These are phyloP conservation scores for Acrobasis consociella DNA, from an alignment of 2,888 invertebrate species.

Conservation along the genomic window DNA sequence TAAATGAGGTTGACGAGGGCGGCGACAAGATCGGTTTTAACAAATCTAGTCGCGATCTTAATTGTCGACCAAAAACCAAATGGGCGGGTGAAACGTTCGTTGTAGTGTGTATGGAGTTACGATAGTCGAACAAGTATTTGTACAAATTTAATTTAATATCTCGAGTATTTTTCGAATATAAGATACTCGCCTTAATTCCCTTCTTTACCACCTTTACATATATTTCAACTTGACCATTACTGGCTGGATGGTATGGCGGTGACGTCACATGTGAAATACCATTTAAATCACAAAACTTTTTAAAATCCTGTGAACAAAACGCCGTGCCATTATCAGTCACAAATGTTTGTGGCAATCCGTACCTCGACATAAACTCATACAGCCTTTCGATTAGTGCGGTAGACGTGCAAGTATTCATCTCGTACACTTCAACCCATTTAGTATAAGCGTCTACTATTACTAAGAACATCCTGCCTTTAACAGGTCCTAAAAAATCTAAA, in stretches of 20 bases:
- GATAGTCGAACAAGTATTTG: too few relatives aligned
- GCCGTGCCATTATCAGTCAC: not conserved
- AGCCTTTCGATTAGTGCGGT: not conserved
- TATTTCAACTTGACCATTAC: not conserved
- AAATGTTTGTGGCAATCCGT: not conserved
- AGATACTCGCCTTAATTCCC: not conserved
- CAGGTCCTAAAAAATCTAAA: not conserved
- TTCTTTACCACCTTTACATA: not conserved
- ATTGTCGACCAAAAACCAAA: too few relatives aligned
- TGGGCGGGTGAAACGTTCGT: too few relatives aligned
- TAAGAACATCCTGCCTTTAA: not conserved
- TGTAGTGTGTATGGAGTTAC: too few relatives aligned
- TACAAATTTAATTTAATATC: too few relatives aligned
- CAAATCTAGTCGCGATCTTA: too few relatives aligned
- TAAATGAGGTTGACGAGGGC: too few relatives aligned
- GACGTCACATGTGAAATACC: not conserved
- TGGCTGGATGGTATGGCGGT: not conserved
- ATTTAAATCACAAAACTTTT: not conserved
- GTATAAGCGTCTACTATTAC: not conserved
- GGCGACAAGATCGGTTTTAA: too few relatives aligned
- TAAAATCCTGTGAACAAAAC: not conserved
- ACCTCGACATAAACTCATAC: not conserved
- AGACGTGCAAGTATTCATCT: not conserved
- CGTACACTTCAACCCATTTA: constrained; percentile 1
- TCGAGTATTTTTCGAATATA: not conserved